phyloP scores from a whole-genome alignment of 2,888 invertebrate genomes.

The Sinopyrophorus schimmeli region DNA sequence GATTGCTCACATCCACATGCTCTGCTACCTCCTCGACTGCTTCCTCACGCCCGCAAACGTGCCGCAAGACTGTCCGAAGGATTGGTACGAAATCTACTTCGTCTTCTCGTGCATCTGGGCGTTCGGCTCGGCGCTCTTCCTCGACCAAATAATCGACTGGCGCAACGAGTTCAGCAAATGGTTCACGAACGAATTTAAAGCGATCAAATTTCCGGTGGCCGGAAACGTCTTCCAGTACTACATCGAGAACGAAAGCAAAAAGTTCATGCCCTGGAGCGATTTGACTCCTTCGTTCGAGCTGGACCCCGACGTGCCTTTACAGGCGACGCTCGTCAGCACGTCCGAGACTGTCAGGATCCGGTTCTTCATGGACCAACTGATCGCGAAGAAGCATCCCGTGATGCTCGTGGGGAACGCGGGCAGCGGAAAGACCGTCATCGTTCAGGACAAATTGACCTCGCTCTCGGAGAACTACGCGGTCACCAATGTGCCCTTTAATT shows the following conservation, averaged over 20 bases:
- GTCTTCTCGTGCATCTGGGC: slow-evolving; percentile 91
- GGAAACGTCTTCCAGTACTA: slow-evolving; percentile 89
- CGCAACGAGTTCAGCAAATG: slow-evolving; percentile 93
- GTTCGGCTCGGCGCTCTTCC: slow-evolving; percentile 89
- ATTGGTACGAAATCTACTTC: slow-evolving; percentile 93
- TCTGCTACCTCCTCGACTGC: slow-evolving; percentile 85
- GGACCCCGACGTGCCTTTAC: slow-evolving; percentile 85
- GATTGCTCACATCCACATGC: slow-evolving; percentile 84
- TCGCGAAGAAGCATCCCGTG: slow-evolving; percentile 77
- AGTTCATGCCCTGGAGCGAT: slow-evolving; percentile 86
- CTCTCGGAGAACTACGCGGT: slow-evolving; percentile 78
- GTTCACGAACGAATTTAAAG: slow-evolving; percentile 91
- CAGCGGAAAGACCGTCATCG: slow-evolving; percentile 90
- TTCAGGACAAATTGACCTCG: slow-evolving; percentile 77
- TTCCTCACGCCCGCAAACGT: slow-evolving; percentile 79
- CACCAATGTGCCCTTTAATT: slow-evolving; percentile 91
- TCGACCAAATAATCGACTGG: slow-evolving; percentile 90
- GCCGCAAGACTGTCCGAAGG: slow-evolving; percentile 88
- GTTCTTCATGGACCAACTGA: slow-evolving; percentile 85
- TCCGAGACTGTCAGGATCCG: slow-evolving; percentile 85
- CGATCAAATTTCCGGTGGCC: slow-evolving; percentile 81
- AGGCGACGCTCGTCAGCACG: slow-evolving; percentile 77
- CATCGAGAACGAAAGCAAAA: slow-evolving; percentile 84
- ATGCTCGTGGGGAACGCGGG: slow-evolving; percentile 92
- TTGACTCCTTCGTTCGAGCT: slow-evolving; percentile 77